These are phyloP conservation scores for Heliconius hermathena DNA, from an alignment of 1,140 invertebrate genomes.

Conservation along the genomic window DNA sequence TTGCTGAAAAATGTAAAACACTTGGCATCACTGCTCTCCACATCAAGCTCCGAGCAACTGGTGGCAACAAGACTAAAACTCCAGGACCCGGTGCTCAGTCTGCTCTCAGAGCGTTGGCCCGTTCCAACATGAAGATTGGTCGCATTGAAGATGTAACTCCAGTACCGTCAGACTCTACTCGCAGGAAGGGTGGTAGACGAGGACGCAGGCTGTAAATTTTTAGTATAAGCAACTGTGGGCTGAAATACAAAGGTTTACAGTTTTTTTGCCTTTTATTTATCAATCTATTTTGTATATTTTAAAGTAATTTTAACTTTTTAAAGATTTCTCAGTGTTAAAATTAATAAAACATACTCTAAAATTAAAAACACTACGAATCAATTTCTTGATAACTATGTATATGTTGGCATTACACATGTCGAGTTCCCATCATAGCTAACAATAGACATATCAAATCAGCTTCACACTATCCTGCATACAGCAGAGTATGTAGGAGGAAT, in stretches of 20 bases:
- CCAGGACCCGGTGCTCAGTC: constrained; percentile 99
- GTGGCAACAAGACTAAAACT: constrained; percentile 98
- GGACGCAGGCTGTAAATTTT: constrained; percentile 96
- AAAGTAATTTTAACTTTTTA: too few relatives aligned
- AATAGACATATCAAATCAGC: too few relatives aligned
- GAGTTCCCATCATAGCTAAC: too few relatives aligned
- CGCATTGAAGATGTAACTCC: constrained; percentile 99
- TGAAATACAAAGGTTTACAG: constrained; percentile 68
- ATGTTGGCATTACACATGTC: too few relatives aligned
- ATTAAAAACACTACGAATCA: too few relatives aligned
- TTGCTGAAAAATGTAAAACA: constrained; percentile 98
- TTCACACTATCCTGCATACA: too few relatives aligned
- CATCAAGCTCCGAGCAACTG: constrained; percentile 98
- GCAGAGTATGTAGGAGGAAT: too few relatives aligned
- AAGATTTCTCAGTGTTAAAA: too few relatives aligned
- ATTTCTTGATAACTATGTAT: too few relatives aligned
- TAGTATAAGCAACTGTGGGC: constrained; percentile 73
- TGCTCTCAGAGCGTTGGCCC: constrained; percentile 97
- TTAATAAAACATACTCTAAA: too few relatives aligned
- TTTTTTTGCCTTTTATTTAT: constrained; percentile 55
- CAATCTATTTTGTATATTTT: not conserved
- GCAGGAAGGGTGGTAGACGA: constrained; percentile 99
- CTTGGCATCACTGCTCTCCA: constrained; percentile 98
- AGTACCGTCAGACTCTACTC: constrained; percentile 98
- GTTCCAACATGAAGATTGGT: constrained; percentile 99